phyloP scores from a whole-genome alignment of 1,140 invertebrate species.

The Choristoneura fumiferana region DNA sequence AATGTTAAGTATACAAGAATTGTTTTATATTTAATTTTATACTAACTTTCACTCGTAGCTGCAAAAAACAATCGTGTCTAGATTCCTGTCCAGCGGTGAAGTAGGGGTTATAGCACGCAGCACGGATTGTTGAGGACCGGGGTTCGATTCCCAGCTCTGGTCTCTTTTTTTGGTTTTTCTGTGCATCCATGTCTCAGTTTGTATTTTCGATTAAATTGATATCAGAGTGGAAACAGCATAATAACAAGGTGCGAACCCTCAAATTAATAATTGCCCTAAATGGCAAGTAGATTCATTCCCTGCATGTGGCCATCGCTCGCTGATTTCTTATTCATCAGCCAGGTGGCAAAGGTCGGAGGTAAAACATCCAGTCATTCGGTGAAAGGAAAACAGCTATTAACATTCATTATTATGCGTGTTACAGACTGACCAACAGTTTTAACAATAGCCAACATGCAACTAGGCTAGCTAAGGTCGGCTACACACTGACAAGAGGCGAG shows the following conservation, averaged over 20 bases:
- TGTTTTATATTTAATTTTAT: too few species aligned
- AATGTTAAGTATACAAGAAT: too few species aligned
- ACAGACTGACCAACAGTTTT: conserved; percentile 16
- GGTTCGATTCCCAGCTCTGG: too few species aligned
- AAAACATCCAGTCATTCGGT: conserved; percentile 18
- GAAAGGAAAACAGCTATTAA: conserved; percentile 20
- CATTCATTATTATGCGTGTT: conserved; percentile 17
- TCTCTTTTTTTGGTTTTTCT: too few species aligned
- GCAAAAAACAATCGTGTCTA: too few species aligned
- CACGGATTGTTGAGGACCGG: too few species aligned
- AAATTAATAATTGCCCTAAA: conserved; percentile 18
- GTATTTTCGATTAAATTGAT: too few species aligned
- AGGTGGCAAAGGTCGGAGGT: conserved; percentile 12
- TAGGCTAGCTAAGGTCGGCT: neutral
- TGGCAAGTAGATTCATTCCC: conserved; percentile 15
- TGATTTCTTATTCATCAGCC: conserved; percentile 20
- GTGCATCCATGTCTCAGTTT: too few species aligned
- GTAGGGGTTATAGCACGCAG: too few species aligned
- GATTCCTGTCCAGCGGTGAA: too few species aligned
- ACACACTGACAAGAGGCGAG: neutral
- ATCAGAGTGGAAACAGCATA: too few species aligned
- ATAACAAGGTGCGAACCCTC: neutral
- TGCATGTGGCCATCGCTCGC: conserved; percentile 14
- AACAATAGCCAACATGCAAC: conserved; percentile 14
- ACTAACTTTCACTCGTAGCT: too few species aligned